phyloP scores from a whole-genome alignment of 2,113 vertebrate species.

The Nesoenas mayeri region DNA sequence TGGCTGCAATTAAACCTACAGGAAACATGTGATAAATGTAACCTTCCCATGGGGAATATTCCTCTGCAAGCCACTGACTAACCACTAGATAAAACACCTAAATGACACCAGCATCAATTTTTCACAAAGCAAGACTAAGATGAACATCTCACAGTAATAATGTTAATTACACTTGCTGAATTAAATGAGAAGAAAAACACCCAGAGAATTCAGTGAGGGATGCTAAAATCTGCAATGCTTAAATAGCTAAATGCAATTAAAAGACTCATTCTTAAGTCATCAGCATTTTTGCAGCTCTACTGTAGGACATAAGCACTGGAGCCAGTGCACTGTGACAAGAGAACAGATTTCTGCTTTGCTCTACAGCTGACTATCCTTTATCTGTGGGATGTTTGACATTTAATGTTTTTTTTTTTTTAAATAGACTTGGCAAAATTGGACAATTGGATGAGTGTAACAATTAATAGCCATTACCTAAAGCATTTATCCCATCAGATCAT shows the following conservation, averaged over 20 bases:
- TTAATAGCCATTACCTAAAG: neutral
- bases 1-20: slow-evolving; percentile 41
- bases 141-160: slow-evolving; percentile 47
- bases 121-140: slow-evolving; percentile 40
- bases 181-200: slow-evolving; percentile 43
- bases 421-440: neutral
- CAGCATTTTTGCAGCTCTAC: slow-evolving; percentile 19
- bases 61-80: slow-evolving; percentile 9
- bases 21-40: slow-evolving; percentile 14
- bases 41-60: slow-evolving; percentile 12
- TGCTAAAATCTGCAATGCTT: slow-evolving; percentile 33
- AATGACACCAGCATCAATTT: slow-evolving; percentile 17
- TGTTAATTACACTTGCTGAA: slow-evolving; percentile 51
- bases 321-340: slow-evolving; percentile 36
- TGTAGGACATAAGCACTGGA: neutral
- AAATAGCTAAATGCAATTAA: slow-evolving; percentile 52
- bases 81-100: slow-evolving; percentile 24
- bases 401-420: neutral
- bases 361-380: slow-evolving; percentile 8
- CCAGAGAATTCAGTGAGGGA: slow-evolving; percentile 21
- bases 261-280: slow-evolving; percentile 50
- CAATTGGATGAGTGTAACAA: neutral
- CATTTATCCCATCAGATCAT: neutral
- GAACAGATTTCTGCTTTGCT: slow-evolving; percentile 44
- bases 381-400: neutral